Evolutionary conservation across 2,888 invertebrate genomes (phyloP).

Genomic region (Oscheius sp.): DNA sequence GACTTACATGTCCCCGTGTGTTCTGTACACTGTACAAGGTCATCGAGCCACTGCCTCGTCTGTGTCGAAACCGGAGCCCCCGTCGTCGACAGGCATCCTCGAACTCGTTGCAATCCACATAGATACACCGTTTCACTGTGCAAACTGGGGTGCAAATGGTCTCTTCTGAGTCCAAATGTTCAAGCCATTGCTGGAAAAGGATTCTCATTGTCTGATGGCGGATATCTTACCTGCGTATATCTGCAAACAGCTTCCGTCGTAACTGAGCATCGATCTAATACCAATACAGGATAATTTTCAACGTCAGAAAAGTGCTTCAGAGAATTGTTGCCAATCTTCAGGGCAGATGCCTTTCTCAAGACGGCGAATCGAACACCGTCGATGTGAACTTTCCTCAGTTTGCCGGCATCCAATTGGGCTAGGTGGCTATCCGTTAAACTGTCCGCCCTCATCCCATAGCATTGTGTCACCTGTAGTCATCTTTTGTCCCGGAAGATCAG

Average conservation of each 20-base stretch:
- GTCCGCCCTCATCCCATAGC: constrained; percentile 47
- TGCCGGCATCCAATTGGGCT: constrained; percentile 44
- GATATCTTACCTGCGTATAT: constrained; percentile 42
- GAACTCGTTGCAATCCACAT: constrained; percentile 48
- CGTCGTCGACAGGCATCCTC: constrained; percentile 48
- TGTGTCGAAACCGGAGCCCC: constrained; percentile 47
- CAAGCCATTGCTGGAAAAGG: constrained; percentile 18
- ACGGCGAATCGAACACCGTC: constrained; percentile 46
- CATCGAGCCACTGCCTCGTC: constrained; percentile 49
- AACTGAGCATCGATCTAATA: constrained; percentile 51
- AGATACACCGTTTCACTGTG: constrained; percentile 54
- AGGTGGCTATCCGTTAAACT: constrained; percentile 51
- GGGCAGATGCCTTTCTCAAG: constrained; percentile 13
- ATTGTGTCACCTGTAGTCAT: constrained; percentile 38
- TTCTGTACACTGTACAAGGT: constrained; percentile 53
- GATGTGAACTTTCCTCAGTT: constrained; percentile 44
- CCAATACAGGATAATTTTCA: constrained; percentile 50
- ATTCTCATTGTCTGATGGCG: not conserved
- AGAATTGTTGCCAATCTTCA: constrained; percentile 49
- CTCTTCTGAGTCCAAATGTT: constrained; percentile 4
- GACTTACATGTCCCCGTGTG: not conserved
- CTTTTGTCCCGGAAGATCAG: not conserved
- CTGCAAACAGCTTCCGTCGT: constrained; percentile 52
- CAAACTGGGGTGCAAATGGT: constrained; percentile 7
- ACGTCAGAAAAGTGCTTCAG: constrained; percentile 40